phyloP scores from a whole-genome alignment of 2,113 vertebrate genomes.

The Micromys minutus region DNA sequence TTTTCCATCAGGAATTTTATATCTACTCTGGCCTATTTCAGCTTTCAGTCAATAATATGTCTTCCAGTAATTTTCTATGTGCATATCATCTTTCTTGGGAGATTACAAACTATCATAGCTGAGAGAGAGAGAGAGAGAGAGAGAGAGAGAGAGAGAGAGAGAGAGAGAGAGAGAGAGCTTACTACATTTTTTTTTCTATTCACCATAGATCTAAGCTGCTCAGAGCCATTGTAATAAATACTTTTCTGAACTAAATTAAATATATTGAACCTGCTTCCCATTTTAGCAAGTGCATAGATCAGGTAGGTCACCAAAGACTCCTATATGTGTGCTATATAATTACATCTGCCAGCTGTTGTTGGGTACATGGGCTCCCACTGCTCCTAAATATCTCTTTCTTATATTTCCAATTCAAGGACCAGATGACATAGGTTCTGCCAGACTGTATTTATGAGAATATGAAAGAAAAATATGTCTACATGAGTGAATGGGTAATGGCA shows the following conservation, averaged over 20 bases:
- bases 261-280: slow-evolving; percentile 55
- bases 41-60: background rate
- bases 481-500: background rate
- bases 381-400: slow-evolving; percentile 60
- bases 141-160: background rate
- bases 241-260: slow-evolving; percentile 51
- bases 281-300: slow-evolving; percentile 62
- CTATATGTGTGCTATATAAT: background rate
- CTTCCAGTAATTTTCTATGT: background rate
- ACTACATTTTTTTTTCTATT: slow-evolving; percentile 26
- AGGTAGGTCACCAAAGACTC: slow-evolving; percentile 53
- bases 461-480: slow-evolving; percentile 4
- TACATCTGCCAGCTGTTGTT: slow-evolving; percentile 30
- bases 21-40: background rate
- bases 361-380: background rate
- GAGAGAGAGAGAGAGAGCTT: background rate
- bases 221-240: slow-evolving; percentile 46
- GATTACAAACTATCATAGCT: background rate
- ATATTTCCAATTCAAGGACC: slow-evolving; percentile 42
- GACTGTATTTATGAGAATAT: slow-evolving; percentile 63
- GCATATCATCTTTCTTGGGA: background rate
- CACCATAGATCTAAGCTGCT: background rate
- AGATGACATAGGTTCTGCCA: slow-evolving; percentile 39
- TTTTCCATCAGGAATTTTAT: background rate
- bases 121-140: no score